Conservation (phyloP, 2,797 vertebrate genomes). For the Cossypha dichroa region DNA sequence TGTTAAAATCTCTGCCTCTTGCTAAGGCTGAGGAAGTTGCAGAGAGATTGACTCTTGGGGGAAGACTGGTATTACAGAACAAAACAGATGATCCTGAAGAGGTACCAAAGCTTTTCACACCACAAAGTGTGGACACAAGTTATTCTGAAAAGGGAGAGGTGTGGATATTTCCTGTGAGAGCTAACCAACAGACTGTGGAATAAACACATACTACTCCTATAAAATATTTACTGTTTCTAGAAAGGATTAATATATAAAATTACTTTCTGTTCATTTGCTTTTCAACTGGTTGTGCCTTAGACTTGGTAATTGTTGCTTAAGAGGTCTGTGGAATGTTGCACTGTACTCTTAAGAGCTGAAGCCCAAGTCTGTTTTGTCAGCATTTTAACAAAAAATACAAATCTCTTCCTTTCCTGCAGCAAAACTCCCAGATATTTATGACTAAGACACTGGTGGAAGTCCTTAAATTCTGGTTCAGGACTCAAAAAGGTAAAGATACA, state of each 20-base stretch:
- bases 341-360: neutral
- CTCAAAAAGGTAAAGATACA: slow-evolving; percentile 82
- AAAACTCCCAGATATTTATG: slow-evolving; percentile 80
- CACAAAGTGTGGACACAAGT: neutral
- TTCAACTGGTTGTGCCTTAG: neutral
- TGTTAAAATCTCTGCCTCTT: slow-evolving; percentile 82
- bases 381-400: neutral
- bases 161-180: neutral
- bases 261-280: neutral
- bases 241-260: neutral
- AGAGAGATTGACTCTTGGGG: slow-evolving; percentile 86
- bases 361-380: neutral
- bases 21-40: slow-evolving; percentile 82
- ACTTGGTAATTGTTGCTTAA: neutral
- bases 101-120: slow-evolving; percentile 66
- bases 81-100: slow-evolving; percentile 82
- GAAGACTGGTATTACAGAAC: slow-evolving; percentile 81
- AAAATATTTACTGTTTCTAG: neutral
- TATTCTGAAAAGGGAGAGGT: neutral
- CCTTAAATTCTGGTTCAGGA: slow-evolving; percentile 82
- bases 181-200: neutral
- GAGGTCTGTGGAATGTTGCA: neutral
- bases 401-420: slow-evolving; percentile 68
- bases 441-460: slow-evolving; percentile 85
- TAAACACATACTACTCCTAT: neutral